A percentile compares a stretch with the other conserved stretches of the same genome.
Evolutionary conservation across 2,888 invertebrate species (phyloP).

Genomic region (Drosophila anomelani): DNA sequence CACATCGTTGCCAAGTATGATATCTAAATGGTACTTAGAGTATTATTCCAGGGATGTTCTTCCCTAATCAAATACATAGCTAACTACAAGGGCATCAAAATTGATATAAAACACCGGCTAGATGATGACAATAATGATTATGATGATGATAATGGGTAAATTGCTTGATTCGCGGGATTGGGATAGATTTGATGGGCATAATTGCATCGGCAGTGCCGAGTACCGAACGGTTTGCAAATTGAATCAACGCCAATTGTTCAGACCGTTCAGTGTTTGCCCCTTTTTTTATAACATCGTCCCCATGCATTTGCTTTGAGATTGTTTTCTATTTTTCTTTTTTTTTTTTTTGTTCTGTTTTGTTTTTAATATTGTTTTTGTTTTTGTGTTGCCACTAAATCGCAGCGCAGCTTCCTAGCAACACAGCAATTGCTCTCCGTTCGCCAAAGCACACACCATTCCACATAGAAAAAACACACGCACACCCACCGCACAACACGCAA

Average conservation of each 20-base stretch:
- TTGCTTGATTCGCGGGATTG: slow-evolving; percentile 46
- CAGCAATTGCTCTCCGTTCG: neutral
- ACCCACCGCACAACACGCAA: slow-evolving; percentile 59
- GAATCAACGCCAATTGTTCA: slow-evolving; percentile 71
- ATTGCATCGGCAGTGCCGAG: slow-evolving; percentile 43
- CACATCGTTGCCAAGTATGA: neutral
- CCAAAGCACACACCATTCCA: neutral
- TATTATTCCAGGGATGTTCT: neutral
- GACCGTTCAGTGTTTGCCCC: slow-evolving; percentile 32
- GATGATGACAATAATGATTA: slow-evolving; percentile 27
- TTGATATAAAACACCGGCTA: slow-evolving; percentile 30
- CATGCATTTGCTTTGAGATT: slow-evolving; percentile 18
- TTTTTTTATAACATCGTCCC: slow-evolving; percentile 19
- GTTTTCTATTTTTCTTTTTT: neutral
- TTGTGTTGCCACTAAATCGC: slow-evolving; percentile 22
- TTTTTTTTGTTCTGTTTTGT: neutral
- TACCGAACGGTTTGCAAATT: slow-evolving; percentile 63
- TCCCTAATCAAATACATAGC: neutral
- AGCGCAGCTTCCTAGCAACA: slow-evolving; percentile 27
- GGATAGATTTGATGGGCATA: slow-evolving; percentile 49
- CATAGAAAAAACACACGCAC: slow-evolving; percentile 9
- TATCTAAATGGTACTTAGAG: neutral
- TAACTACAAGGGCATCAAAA: slow-evolving; percentile 26
- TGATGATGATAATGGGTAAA: slow-evolving; percentile 43
- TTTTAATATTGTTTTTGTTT: neutral